phyloP scores from a whole-genome alignment of 2,888 invertebrate genomes.

The Drosophila neotestacea region DNA sequence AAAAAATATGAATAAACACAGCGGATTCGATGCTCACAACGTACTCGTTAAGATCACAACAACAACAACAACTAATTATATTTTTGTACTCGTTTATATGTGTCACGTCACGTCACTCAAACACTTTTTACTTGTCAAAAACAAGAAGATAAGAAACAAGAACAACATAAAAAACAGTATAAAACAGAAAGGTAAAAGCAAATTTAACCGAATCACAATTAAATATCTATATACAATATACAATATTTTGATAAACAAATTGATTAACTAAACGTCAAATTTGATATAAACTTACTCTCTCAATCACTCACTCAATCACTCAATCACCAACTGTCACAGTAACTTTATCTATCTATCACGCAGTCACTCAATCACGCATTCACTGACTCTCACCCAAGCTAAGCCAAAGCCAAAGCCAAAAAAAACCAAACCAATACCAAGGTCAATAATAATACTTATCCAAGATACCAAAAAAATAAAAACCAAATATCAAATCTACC shows the following conservation, averaged over 20 bases:
- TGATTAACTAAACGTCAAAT: constrained; percentile 50
- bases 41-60: constrained; percentile 53
- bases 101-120: constrained; percentile 27
- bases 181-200: constrained; percentile 29
- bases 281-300: constrained; percentile 58
- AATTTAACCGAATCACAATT: constrained; percentile 39
- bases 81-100: constrained; percentile 26
- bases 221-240: constrained; percentile 35
- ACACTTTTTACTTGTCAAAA: constrained; percentile 40
- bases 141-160: constrained; percentile 16
- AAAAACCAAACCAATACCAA: constrained; percentile 39
- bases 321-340: constrained; percentile 56
- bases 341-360: constrained; percentile 53
- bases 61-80: constrained; percentile 36
- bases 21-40: constrained; percentile 40
- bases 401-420: constrained; percentile 43
- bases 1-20: constrained; percentile 27
- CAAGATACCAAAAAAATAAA: constrained; percentile 16
- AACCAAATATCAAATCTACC: constrained; percentile 29
- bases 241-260: constrained; percentile 38
- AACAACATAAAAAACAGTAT: constrained; percentile 17
- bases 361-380: constrained; percentile 63
- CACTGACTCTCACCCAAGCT: constrained; percentile 63
- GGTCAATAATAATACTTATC: constrained; percentile 15
- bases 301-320: constrained; percentile 62